A percentile compares a stretch with the other conserved stretches of the same genome.
Conservation (phyloP, 2,113 vertebrate genomes). For the Galbula dea region DNA sequence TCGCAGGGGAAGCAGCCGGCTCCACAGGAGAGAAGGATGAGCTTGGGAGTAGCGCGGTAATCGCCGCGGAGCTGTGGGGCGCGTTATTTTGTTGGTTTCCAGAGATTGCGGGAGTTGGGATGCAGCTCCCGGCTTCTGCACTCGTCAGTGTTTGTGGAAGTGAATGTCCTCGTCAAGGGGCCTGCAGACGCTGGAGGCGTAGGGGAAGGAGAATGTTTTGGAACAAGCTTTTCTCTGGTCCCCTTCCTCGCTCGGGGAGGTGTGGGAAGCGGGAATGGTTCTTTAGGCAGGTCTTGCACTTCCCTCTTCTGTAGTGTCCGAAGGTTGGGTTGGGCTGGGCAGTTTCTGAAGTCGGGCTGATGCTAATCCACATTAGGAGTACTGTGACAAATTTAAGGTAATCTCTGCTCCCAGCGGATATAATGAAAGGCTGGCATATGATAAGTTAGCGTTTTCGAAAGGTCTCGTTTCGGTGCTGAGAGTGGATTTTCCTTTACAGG, state of each 20-base stretch:
- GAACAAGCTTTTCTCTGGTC: fast-evolving
- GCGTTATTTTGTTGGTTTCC: background rate
- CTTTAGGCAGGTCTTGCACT: background rate
- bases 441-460: background rate
- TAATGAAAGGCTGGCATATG: background rate
- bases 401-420: background rate
- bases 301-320: fast-evolving
- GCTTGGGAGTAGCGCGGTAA: background rate
- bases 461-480: background rate
- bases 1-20: background rate
- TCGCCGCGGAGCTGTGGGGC: background rate
- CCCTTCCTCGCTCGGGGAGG: background rate
- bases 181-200: background rate
- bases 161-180: fast-evolving
- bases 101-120: background rate
- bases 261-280: background rate
- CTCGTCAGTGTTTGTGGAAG: background rate
- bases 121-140: background rate
- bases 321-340: background rate
- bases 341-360: fast-evolving
- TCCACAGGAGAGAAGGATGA: background rate
- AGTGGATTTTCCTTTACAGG: background rate
- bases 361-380: background rate
- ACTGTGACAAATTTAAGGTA: background rate
- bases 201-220: background rate